These are phyloP conservation scores for Aphaenogaster rudis DNA, from an alignment of 1,140 invertebrate species.

Conservation along the genomic window DNA sequence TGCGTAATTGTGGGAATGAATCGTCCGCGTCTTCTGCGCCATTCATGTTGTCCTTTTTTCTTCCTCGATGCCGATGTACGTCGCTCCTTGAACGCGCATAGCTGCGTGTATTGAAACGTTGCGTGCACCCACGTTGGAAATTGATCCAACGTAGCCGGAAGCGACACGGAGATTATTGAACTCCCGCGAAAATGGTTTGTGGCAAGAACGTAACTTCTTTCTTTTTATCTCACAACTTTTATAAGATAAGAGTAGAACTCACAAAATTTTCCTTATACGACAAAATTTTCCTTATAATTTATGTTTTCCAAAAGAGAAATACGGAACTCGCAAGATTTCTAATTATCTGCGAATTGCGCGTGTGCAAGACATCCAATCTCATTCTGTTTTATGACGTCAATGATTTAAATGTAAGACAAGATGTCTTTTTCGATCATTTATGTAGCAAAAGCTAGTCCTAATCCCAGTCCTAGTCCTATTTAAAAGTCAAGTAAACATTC, in stretches of 20 bases:
- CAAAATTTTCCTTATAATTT: not conserved
- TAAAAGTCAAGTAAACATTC: not conserved
- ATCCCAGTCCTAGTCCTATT: not conserved
- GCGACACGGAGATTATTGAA: slow-evolving; percentile 40
- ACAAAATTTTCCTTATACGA: not conserved
- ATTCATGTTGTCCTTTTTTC: slow-evolving; percentile 59
- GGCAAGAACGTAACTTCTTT: not conserved
- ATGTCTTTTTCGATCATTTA: not conserved
- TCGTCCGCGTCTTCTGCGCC: slow-evolving; percentile 74
- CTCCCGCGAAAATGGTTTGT: slow-evolving; percentile 23
- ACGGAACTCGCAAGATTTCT: not conserved
- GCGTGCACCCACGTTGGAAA: slow-evolving; percentile 83
- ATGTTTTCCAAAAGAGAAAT: not conserved
- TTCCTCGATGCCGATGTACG: slow-evolving; percentile 48
- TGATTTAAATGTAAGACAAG: not conserved
- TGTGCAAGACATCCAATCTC: not conserved
- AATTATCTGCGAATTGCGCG: not conserved
- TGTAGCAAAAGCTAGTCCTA: not conserved
- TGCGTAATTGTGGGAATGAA: slow-evolving; percentile 84
- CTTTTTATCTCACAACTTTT: not conserved
- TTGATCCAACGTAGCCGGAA: slow-evolving; percentile 56
- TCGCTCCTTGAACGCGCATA: slow-evolving; percentile 46
- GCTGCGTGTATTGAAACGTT: slow-evolving; percentile 67
- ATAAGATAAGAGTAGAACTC: not conserved
- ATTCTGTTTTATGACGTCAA: not conserved